Percentiles rank a stretch among this genome's conserved stretches.
phyloP scores from a whole-genome alignment of 2,888 invertebrate species.

The Papilio protenor region DNA sequence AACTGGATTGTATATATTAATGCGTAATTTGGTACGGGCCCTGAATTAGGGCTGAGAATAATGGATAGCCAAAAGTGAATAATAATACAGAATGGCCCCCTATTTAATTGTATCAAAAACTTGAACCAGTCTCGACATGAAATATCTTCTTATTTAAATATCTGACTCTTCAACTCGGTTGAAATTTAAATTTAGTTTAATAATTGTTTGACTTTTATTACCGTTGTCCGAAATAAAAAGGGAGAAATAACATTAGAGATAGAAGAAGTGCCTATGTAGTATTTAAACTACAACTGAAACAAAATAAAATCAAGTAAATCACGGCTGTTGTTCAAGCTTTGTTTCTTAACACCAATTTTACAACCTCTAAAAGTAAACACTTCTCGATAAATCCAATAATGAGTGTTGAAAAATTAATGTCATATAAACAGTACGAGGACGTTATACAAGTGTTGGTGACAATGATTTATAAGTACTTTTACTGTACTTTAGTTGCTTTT shows the following conservation, averaged over 20 bases:
- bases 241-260: not conserved
- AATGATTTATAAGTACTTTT: conserved; percentile 28
- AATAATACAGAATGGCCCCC: conserved; percentile 62
- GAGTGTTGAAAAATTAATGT: conserved; percentile 21
- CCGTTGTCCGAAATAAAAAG: not conserved
- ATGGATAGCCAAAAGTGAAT: conserved; percentile 76
- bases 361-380: not conserved
- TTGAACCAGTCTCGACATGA: conserved; percentile 72
- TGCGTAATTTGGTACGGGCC: conserved; percentile 80
- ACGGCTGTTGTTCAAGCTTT: not conserved
- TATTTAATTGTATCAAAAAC: conserved; percentile 68
- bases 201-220: not conserved
- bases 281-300: too few relatives aligned
- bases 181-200: conserved; percentile 3
- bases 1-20: conserved; percentile 83
- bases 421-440: conserved; percentile 13
- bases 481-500: conserved; percentile 26
- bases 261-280: too few relatives aligned
- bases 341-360: not conserved
- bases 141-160: conserved; percentile 51
- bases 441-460: conserved; percentile 19
- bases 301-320: not conserved
- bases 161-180: conserved; percentile 6
- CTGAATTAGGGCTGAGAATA: conserved; percentile 76
- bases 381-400: conserved; percentile 2